These are phyloP conservation scores for Oscheius onirici DNA, from an alignment of 2,888 invertebrate genomes.

Conservation along the genomic window DNA sequence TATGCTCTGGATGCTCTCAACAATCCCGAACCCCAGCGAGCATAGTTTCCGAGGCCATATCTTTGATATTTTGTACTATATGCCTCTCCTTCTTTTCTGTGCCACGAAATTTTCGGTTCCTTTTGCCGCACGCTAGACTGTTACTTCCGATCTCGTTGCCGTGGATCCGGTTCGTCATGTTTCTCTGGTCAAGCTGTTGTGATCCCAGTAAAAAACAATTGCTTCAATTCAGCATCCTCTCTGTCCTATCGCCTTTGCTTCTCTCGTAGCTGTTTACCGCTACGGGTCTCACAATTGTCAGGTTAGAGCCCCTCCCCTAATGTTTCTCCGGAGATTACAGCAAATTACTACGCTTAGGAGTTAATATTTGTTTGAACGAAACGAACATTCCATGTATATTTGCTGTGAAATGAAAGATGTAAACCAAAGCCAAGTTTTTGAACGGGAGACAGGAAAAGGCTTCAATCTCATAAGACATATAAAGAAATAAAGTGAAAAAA, in stretches of 20 bases:
- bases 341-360: neutral
- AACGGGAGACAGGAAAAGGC: no score
- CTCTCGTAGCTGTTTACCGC: neutral
- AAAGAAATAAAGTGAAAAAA: no score
- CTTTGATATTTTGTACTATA: neutral
- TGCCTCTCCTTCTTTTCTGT: neutral
- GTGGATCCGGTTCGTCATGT: neutral
- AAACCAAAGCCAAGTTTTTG: no score
- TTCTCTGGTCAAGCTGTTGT: neutral
- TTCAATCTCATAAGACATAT: no score
- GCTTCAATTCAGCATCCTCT: neutral
- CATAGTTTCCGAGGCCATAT: neutral
- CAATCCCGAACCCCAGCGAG: conserved; percentile 15
- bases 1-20: conserved; percentile 23
- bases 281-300: neutral
- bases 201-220: neutral
- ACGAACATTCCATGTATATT: neutral
- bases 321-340: neutral
- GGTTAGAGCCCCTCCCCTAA: neutral
- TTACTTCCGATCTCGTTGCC: neutral
- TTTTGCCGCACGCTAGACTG: neutral
- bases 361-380: neutral
- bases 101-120: neutral
- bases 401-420: neutral
- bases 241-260: neutral